These are phyloP conservation scores for Cheilosia variabilis DNA, from an alignment of 2,888 invertebrate genomes.

Conservation along the genomic window DNA sequence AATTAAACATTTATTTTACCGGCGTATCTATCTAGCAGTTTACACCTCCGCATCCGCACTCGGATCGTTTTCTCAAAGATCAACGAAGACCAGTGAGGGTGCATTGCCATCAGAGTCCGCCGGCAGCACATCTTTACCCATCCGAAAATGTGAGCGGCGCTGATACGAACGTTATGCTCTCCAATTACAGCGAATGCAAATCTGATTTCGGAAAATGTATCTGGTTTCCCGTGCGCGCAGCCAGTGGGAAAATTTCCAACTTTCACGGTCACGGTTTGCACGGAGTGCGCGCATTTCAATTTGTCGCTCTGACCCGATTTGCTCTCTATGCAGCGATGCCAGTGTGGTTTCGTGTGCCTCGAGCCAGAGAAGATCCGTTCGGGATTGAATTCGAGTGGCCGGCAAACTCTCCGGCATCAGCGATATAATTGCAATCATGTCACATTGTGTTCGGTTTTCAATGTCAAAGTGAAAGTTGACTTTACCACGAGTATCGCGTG, in stretches of 20 bases:
- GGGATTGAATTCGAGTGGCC: conserved; percentile 43
- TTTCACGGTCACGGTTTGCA: conserved; percentile 71
- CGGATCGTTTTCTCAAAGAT: conserved; percentile 7
- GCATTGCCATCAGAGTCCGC: conserved; percentile 26
- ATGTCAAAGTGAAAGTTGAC: conserved; percentile 84
- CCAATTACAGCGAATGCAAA: conserved; percentile 54
- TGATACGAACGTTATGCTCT: conserved; percentile 29
- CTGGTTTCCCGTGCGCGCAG: conserved; percentile 37
- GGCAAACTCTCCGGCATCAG: conserved; percentile 5
- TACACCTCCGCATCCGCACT: conserved; percentile 5
- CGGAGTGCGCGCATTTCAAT: conserved; percentile 36
- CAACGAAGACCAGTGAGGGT: conserved; percentile 33
- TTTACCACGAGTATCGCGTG: conserved; percentile 62
- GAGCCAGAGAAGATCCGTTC: conserved; percentile 20
- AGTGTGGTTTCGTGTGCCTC: not conserved
- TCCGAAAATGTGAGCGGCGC: conserved; percentile 28
- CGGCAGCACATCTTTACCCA: conserved; percentile 10
- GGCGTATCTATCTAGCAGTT: conserved; percentile 30
- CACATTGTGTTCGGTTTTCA: conserved; percentile 78
- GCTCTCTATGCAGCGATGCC: not conserved
- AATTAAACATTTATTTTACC: conserved; percentile 46
- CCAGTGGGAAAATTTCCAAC: conserved; percentile 69
- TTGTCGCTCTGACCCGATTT: conserved; percentile 57
- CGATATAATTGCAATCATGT: conserved; percentile 39
- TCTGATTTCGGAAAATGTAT: conserved; percentile 60